Evolutionary conservation across 2,888 invertebrate species (phyloP), one percentile per base, ranked within the genome.

Genomic region (Liopterus haemorrhoidalis): DNA sequence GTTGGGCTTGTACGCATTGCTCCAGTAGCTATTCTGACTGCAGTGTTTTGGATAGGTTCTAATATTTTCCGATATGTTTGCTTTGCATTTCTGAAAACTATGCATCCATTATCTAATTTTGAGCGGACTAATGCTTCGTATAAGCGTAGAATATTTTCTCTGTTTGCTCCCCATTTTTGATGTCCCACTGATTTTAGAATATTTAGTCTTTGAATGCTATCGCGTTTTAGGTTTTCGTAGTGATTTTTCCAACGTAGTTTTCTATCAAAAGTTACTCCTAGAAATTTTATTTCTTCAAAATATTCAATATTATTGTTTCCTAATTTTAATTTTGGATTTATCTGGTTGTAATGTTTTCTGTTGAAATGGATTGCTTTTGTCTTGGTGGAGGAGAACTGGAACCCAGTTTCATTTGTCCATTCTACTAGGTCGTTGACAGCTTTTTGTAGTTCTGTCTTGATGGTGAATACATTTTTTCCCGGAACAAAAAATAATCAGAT

Each of bases 71-170:
- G 22, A 8, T 21, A 20, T 4, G 5, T 12, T 16, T 31, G 8
- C 16, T 24, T 36, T 5, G 51, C 52, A 2, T 51, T 51, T n/a
- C 42, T 46, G 21, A 54, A 56, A 20, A 54, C 20, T 27, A 50
- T 42, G 2, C 50, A 42, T 2, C 54, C 54, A 18, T 56, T 54
- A 18, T 55, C 54, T 1, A 56, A 5, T 44, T 52, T 53, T 8
- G 49, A 24, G n/a, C 40, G 21, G 3, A 52, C 33, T 4, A 49
- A 15, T 11, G 50, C 36, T 30, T 38, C 38, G 16, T 53, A 51
- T 0, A 42, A 21, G 4, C 25, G 36, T 1, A 37, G 9, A 16
- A 50, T 14, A 4, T 35, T 25, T 2, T 36, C 16, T 37, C 30
- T 16, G 11, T 43, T 30, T 5, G 46, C 46, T 25, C 46, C 48